Percentiles rank a stretch among this genome's conserved stretches.
Evolutionary conservation across 2,797 vertebrate species (phyloP).

Genomic region (Arrhamphus sclerolepis): DNA sequence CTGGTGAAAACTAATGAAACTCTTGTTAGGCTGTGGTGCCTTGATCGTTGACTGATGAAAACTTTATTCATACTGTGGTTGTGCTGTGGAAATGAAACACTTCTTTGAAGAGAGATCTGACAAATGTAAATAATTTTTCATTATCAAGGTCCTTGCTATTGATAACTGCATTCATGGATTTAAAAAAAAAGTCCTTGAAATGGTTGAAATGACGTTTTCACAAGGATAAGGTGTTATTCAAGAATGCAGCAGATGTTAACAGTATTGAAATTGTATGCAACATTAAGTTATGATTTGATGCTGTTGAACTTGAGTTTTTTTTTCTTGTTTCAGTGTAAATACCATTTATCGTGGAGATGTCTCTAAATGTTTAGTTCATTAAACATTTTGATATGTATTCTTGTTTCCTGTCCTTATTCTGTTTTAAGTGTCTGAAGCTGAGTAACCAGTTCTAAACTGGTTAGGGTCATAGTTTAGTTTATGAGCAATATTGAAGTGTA

Average conservation of each 20-base stretch:
- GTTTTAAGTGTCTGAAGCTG: not conserved
- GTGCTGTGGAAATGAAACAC: not conserved
- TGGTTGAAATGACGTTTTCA: not conserved
- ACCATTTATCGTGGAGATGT: conserved; percentile 32
- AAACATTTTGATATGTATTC: conserved; percentile 63
- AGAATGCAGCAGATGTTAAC: not conserved
- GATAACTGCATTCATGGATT: not conserved
- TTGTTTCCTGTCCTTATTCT: not conserved
- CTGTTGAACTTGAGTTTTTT: conserved; percentile 2
- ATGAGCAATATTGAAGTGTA: too few species aligned
- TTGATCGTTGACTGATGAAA: too few species aligned
- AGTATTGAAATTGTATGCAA: not conserved
- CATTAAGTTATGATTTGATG: conserved; percentile 27
- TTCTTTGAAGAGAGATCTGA: not conserved
- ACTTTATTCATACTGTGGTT: not conserved
- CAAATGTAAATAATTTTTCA: not conserved
- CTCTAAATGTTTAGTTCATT: conserved; percentile 53
- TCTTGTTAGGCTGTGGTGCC: too few species aligned
- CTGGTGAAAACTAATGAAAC: not conserved
- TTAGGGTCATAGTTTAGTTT: too few species aligned
- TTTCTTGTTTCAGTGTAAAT: conserved; percentile 60
- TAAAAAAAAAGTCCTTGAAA: not conserved
- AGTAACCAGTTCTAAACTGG: not conserved
- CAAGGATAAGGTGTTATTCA: not conserved
- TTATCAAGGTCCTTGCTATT: not conserved